Evolutionary conservation across 2,113 vertebrate species (phyloP).

Genomic region (Hippocampus abdominalis): DNA sequence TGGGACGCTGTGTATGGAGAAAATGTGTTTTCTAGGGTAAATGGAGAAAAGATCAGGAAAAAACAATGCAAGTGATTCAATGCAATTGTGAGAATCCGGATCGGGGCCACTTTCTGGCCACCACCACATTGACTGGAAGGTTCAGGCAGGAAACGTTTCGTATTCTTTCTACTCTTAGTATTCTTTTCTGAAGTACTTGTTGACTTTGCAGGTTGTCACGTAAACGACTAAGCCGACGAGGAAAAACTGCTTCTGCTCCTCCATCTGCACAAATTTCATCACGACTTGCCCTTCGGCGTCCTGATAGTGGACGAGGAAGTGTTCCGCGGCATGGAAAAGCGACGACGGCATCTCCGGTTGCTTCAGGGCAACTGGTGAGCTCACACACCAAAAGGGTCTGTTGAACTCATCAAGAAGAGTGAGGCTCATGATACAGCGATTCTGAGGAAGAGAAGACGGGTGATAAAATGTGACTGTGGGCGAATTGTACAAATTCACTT

Average conservation of each 20-base stretch:
- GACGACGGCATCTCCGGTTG: neutral
- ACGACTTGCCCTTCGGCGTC: conserved; percentile 59
- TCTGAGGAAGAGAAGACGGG: conserved; percentile 36
- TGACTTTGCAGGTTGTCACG: conserved; percentile 62
- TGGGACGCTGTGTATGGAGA: no score
- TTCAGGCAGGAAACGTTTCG: neutral
- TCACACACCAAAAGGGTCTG: conserved; percentile 68
- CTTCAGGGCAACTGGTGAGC: conserved; percentile 52
- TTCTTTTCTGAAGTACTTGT: conserved; percentile 62
- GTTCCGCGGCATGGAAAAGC: conserved; percentile 55
- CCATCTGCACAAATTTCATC: conserved; percentile 54
- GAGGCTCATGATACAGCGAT: conserved; percentile 71
- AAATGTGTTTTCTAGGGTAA: no score
- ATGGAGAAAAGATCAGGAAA: no score
- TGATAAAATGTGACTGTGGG: neutral
- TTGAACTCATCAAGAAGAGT: conserved; percentile 68
- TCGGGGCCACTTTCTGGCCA: no score
- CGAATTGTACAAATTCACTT: neutral
- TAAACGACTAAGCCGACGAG: conserved; percentile 55
- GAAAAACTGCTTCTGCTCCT: conserved; percentile 46
- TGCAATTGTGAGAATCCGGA: no score
- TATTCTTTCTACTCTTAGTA: conserved; percentile 48
- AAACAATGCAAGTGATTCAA: no score
- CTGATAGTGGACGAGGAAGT: conserved; percentile 48
- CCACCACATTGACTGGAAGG: no score